phyloP scores from a whole-genome alignment of 2,888 invertebrate species.

The Xylophagus ater region DNA sequence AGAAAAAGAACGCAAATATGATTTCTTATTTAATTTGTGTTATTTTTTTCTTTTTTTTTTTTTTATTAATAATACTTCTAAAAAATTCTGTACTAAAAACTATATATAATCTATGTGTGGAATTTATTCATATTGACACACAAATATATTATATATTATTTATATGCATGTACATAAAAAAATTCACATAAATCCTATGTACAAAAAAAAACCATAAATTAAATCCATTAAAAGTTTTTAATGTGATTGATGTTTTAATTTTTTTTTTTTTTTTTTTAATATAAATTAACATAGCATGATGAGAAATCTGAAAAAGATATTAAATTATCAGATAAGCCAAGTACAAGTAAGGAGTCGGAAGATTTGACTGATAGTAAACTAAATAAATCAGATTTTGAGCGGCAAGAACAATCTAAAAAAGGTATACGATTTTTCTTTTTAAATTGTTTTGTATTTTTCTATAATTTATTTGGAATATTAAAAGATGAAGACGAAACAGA shows the following conservation, averaged over 20 bases:
- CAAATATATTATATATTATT: no score
- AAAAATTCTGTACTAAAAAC: no score
- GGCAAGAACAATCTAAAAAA: slow-evolving; percentile 1
- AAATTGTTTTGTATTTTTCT: background rate
- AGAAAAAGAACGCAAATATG: no score
- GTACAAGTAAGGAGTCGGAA: background rate
- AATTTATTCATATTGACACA: no score
- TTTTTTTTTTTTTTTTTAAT: slow-evolving; percentile 1
- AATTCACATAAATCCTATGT: slow-evolving; percentile 4
- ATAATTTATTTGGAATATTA: background rate
- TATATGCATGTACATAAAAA: no score
- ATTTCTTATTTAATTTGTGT: no score
- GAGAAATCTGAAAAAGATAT: slow-evolving; percentile 1
- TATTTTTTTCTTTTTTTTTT: no score
- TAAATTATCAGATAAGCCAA: slow-evolving; percentile 2
- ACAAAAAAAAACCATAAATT: background rate
- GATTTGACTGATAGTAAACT: background rate
- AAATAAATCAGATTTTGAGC: background rate
- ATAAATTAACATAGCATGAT: background rate
- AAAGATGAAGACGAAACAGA: background rate
- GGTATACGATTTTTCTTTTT: slow-evolving; percentile 3
- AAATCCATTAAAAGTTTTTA: background rate
- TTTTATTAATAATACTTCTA: no score
- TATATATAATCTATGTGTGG: no score
- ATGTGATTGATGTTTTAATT: background rate